These are phyloP conservation scores for Lasioglossum baleicum DNA, from an alignment of 1,140 invertebrate genomes.

Conservation along the genomic window DNA sequence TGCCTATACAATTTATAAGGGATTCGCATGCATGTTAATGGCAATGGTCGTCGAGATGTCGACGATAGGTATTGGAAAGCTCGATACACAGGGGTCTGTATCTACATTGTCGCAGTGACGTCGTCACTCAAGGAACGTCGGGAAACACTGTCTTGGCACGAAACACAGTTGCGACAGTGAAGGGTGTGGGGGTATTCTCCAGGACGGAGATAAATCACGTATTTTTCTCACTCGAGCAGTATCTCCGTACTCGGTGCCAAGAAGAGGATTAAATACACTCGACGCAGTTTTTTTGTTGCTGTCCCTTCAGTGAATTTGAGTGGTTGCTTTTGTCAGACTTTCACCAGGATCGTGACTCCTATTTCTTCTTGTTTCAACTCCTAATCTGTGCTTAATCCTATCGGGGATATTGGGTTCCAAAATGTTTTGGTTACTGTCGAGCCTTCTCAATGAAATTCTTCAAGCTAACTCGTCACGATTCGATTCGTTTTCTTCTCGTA, in stretches of 20 bases:
- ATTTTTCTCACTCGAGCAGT: constrained; percentile 25
- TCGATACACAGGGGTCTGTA: neutral
- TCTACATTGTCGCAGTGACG: neutral
- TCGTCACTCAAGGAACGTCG: neutral
- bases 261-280: constrained; percentile 36
- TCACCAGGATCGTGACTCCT: constrained; percentile 13
- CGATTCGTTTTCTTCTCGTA: neutral
- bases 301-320: neutral
- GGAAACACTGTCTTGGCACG: constrained; percentile 35
- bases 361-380: neutral
- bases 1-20: neutral
- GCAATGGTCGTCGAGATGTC: neutral
- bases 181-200: constrained; percentile 1
- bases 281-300: neutral
- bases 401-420: too few relatives aligned
- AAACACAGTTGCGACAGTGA: neutral
- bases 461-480: too few relatives aligned
- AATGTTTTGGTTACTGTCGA: neutral
- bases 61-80: neutral
- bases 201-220: constrained; percentile 40
- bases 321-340: constrained; percentile 14
- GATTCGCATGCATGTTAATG: neutral
- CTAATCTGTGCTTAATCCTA: neutral
- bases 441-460: too few relatives aligned
- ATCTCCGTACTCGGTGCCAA: constrained; percentile 28